These are phyloP conservation scores for Xenopus borealis DNA, from an alignment of 2,113 vertebrate species.

Conservation along the genomic window DNA sequence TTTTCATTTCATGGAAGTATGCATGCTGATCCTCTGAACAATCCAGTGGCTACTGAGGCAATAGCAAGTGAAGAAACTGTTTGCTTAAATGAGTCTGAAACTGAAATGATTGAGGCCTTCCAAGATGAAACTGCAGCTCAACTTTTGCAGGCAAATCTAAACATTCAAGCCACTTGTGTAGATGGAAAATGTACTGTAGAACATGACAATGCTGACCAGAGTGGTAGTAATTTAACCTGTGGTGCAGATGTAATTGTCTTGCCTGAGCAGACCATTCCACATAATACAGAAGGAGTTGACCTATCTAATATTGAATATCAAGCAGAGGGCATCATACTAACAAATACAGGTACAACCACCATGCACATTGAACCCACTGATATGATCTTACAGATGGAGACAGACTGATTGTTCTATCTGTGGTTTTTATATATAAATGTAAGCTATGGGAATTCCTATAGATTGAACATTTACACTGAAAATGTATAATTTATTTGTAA, in stretches of 20 bases:
- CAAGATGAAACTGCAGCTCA: slow-evolving; percentile 20
- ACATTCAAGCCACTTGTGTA: not conserved
- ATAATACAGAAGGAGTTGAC: slow-evolving; percentile 69
- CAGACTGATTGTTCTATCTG: slow-evolving; percentile 54
- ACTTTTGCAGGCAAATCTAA: slow-evolving; percentile 13
- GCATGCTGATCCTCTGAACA: slow-evolving; percentile 37
- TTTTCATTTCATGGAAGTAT: slow-evolving; percentile 12
- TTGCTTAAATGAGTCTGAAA: slow-evolving; percentile 39
- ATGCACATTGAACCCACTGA: slow-evolving; percentile 73
- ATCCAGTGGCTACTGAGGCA: slow-evolving; percentile 48
- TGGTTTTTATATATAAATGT: slow-evolving; percentile 65
- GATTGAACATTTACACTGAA: slow-evolving; percentile 57
- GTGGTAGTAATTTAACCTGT: too few relatives aligned
- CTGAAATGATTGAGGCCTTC: slow-evolving; percentile 14
- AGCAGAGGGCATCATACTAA: slow-evolving; percentile 45
- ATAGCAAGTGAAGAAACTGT: slow-evolving; percentile 56
- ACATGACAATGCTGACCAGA: too few relatives aligned
- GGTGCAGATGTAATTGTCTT: slow-evolving; percentile 25
- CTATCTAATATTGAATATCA: slow-evolving; percentile 10
- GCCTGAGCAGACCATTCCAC: slow-evolving; percentile 67
- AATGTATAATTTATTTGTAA: slow-evolving; percentile 71
- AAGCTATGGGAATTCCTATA: slow-evolving; percentile 27
- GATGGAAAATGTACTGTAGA: not conserved
- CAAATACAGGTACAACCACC: slow-evolving; percentile 63
- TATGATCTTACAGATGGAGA: slow-evolving; percentile 70